Evolutionary conservation across 2,797 vertebrate species (phyloP).

Genomic region (Limnodromus scolopaceus): DNA sequence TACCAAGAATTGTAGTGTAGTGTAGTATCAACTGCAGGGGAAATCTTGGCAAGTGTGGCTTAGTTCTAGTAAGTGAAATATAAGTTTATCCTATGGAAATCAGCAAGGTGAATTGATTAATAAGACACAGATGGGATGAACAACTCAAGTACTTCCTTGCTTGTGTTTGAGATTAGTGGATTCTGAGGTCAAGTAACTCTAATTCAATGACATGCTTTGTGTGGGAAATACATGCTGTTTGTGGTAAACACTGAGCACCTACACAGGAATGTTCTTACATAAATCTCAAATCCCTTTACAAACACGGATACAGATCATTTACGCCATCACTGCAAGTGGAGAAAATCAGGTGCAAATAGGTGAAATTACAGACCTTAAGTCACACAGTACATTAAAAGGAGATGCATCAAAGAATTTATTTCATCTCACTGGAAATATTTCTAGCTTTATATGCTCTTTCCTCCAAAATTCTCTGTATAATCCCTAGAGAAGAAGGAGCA

Average conservation of each 20-base stretch:
- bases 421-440: neutral
- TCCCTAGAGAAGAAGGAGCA: neutral
- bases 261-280: neutral
- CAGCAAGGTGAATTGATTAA: neutral
- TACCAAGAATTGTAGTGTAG: neutral
- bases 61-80: neutral
- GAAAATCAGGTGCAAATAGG: neutral
- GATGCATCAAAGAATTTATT: neutral
- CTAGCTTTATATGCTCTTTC: neutral
- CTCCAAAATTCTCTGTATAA: neutral
- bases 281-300: conserved; percentile 14
- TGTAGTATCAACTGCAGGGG: neutral
- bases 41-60: neutral
- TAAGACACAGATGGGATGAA: neutral
- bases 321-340: neutral
- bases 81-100: neutral
- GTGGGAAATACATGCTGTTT: neutral
- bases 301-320: neutral
- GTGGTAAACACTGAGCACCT: neutral
- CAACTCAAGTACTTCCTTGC: neutral
- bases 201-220: neutral
- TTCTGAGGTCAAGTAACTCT: conserved; percentile 26
- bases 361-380: neutral
- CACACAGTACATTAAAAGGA: neutral
- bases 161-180: conserved; percentile 31